Conservation (phyloP, 2,888 invertebrate species). For the Scaptomyza flava region DNA sequence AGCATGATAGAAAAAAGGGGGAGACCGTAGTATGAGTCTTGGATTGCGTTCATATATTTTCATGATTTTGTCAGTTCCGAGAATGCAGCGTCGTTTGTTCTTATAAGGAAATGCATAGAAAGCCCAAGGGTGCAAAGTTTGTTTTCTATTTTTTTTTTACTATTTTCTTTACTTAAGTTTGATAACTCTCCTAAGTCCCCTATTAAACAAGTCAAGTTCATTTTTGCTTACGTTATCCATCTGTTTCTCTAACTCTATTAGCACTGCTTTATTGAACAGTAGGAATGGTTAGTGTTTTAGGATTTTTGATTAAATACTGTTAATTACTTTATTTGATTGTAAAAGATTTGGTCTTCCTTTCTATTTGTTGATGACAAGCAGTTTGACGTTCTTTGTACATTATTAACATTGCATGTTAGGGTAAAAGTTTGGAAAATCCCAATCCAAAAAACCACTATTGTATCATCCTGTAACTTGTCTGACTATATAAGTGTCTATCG, state of each 20-base stretch:
- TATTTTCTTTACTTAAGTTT: background rate
- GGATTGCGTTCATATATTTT: background rate
- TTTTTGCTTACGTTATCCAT: background rate
- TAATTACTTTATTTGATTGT: too few species aligned
- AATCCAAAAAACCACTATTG: too few species aligned
- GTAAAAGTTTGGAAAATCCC: too few species aligned
- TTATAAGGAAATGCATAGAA: background rate
- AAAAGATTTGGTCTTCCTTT: too few species aligned
- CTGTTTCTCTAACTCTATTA: background rate
- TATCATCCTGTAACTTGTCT: too few species aligned
- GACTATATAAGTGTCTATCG: too few species aligned
- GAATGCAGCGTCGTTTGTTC: background rate
- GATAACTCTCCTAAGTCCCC: background rate
- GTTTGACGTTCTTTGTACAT: too few species aligned
- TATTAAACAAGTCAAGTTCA: background rate
- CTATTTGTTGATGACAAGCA: too few species aligned
- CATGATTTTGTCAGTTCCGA: conserved; percentile 24
- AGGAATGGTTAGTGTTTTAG: background rate
- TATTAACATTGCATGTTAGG: too few species aligned
- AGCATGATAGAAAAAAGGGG: background rate
- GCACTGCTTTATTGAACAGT: background rate
- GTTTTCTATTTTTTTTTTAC: too few species aligned
- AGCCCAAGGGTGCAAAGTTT: background rate
- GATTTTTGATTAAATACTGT: background rate
- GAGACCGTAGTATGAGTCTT: background rate